These are phyloP conservation scores for Poecile montanus DNA, from an alignment of 2,797 vertebrate genomes.

Conservation along the genomic window DNA sequence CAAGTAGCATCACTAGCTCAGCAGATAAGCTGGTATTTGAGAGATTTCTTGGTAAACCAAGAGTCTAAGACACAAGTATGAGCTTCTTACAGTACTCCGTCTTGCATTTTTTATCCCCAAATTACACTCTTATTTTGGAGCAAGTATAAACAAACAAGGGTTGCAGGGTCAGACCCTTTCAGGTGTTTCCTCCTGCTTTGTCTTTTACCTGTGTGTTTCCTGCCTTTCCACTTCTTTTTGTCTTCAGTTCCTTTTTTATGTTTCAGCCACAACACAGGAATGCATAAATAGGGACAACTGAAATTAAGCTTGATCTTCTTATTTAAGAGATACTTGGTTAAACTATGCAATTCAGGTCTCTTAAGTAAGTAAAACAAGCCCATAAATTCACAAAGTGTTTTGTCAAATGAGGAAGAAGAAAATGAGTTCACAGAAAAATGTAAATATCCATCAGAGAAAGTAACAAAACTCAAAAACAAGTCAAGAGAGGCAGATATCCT, in stretches of 20 bases:
- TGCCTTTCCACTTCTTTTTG: background rate
- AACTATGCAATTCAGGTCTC: background rate
- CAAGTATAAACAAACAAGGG: background rate
- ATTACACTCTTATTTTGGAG: background rate
- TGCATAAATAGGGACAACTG: background rate
- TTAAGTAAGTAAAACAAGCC: background rate
- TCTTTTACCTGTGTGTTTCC: background rate
- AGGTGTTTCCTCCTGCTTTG: background rate
- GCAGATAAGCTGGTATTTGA: background rate
- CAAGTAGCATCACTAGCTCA: background rate
- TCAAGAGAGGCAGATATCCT: background rate
- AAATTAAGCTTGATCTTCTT: background rate
- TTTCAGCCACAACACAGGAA: background rate
- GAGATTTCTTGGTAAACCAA: background rate
- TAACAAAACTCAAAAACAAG: background rate
- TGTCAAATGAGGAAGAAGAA: background rate
- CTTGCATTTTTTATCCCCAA: background rate
- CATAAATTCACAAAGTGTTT: background rate
- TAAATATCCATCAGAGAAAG: background rate
- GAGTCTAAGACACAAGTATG: background rate
- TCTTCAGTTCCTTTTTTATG: background rate
- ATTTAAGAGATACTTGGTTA: background rate
- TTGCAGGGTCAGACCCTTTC: background rate
- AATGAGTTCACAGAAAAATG: background rate
- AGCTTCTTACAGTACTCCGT: background rate